A percentile compares a stretch with the other conserved stretches of the same genome.
These are phyloP conservation scores for Phaenicophaeus curvirostris DNA, from an alignment of 2,797 vertebrate genomes.

Conservation along the genomic window DNA sequence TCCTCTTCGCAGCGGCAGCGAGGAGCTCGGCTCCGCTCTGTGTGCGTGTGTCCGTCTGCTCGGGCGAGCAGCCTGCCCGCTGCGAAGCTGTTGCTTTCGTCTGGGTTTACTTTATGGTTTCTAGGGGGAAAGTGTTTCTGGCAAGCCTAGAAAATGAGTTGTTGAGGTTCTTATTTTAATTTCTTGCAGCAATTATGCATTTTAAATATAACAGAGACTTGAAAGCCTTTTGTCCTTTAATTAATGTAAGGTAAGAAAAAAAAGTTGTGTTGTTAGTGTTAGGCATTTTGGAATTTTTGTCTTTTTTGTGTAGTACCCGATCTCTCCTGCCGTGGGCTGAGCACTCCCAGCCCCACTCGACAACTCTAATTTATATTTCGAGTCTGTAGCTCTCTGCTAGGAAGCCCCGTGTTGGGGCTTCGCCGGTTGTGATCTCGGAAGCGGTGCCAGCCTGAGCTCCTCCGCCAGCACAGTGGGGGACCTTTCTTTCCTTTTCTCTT, in stretches of 20 bases:
- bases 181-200: neutral
- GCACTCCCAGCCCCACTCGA: rapidly evolving
- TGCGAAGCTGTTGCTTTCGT: neutral
- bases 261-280: neutral
- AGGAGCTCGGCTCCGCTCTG: neutral
- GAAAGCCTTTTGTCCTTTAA: neutral
- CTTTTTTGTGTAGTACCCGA: neutral
- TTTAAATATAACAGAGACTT: neutral
- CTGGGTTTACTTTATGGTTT: rapidly evolving
- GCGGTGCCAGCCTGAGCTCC: neutral
- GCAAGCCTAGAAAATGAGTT: neutral
- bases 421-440: rapidly evolving
- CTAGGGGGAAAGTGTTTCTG: neutral
- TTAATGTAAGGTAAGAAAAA: neutral
- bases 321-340: neutral
- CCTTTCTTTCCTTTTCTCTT: neutral
- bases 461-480: neutral
- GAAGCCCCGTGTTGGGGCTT: neutral
- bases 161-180: neutral
- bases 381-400: neutral
- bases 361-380: neutral
- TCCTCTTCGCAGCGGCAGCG: neutral
- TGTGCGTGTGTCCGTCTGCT: neutral
- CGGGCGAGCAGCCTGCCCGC: neutral
- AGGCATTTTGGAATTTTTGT: rapidly evolving